Evolutionary conservation across 2,113 vertebrate genomes (phyloP).

Genomic region (Clinocottus analis): DNA sequence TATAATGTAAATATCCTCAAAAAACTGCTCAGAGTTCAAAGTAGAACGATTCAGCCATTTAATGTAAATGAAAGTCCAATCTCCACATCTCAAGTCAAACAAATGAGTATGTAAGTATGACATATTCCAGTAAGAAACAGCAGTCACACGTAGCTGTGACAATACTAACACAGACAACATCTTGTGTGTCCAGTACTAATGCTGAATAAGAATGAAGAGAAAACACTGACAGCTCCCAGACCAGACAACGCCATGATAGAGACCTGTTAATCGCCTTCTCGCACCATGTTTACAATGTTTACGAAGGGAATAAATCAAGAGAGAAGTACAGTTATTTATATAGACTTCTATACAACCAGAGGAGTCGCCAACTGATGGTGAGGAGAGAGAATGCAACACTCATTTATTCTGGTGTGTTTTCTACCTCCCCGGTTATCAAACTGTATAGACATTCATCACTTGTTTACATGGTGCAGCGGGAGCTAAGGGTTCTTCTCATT

Average conservation of each 20-base stretch:
- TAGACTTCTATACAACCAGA: background rate
- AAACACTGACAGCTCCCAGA: too few species aligned
- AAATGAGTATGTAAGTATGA: background rate
- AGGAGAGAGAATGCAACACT: background rate
- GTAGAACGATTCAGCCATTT: background rate
- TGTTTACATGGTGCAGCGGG: background rate
- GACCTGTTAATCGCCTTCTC: too few species aligned
- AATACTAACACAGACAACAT: background rate
- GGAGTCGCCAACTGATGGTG: too few species aligned
- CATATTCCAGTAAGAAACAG: background rate
- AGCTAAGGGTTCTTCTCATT: background rate
- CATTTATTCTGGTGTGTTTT: background rate
- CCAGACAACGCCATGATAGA: too few species aligned
- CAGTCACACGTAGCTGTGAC: too few species aligned
- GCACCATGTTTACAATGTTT: too few species aligned
- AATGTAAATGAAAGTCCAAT: background rate
- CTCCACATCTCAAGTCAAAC: background rate
- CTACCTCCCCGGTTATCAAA: background rate
- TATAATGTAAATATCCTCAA: background rate
- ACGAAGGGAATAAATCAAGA: too few species aligned
- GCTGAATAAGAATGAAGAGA: too few species aligned
- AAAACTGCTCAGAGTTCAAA: background rate
- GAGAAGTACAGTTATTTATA: too few species aligned
- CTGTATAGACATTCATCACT: background rate
- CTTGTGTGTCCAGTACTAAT: too few species aligned